phyloP scores from a whole-genome alignment of 2,113 vertebrate species.

The Hoplias malabaricus region DNA sequence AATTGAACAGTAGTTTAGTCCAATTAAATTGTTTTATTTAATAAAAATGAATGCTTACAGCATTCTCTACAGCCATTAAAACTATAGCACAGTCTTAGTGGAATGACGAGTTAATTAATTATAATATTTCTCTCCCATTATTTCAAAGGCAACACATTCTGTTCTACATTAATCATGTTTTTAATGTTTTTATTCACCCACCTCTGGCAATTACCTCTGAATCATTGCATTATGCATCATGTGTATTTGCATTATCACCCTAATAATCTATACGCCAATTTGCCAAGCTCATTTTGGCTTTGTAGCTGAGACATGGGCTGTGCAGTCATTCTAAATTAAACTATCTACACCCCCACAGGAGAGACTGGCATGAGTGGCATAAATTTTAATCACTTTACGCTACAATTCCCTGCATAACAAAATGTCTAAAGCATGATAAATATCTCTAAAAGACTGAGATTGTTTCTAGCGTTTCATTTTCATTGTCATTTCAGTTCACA shows the following conservation, averaged over 20 bases:
- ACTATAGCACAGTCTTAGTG: not conserved
- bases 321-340: conserved; percentile 35
- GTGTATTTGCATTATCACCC: not conserved
- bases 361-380: not conserved
- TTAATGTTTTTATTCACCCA: not conserved
- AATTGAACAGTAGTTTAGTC: too few species aligned
- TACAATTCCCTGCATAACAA: not conserved
- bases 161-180: too few species aligned
- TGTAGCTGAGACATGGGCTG: not conserved
- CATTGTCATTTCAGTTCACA: not conserved
- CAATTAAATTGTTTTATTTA: too few species aligned
- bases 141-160: too few species aligned
- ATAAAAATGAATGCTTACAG: too few species aligned
- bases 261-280: conserved; percentile 5
- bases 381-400: conserved; percentile 15
- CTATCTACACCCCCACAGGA: not conserved
- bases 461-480: not conserved
- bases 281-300: conserved; percentile 10
- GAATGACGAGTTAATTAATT: too few species aligned
- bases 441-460: not conserved
- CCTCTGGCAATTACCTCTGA: not conserved
- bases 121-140: too few species aligned
- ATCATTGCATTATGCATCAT: not conserved
- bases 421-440: not conserved
- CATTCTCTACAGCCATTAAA: too few species aligned